Evolutionary conservation across 2,113 vertebrate species (phyloP), one percentile per base, ranked within the genome.

Genomic region (Telmatochromis sp.): DNA sequence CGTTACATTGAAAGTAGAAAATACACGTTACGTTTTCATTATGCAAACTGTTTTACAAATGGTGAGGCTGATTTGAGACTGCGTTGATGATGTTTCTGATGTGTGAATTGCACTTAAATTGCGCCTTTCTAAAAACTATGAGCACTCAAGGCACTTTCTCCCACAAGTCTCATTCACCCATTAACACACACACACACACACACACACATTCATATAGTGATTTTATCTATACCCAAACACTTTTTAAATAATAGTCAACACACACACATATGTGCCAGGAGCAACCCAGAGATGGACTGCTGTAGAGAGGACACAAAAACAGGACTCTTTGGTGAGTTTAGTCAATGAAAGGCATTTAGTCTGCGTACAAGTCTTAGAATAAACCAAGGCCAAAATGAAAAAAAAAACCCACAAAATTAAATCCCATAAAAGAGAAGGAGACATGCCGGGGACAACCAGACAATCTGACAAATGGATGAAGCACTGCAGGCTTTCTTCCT

Each of bases 21-120:
- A 37, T 12, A 65, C 6, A 37, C 6, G 2, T 0, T 37, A 12
- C 3, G 3, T 65, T 37, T 37, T 65, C 0, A 0, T 37, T 65
- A 37, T 65, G 60, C 60, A 68, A 68, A 37, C 19, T 13, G 0
- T 68, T 37, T 37, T n/a, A 68, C 19, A 68, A 68, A 37, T 68
- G 6, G 2, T 12, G 60, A 28, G 55, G 55, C 23, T 28, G 55
- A 58, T 58, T 58, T 15, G 55, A 58, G 55, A 28, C 55, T 0
- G 23, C 3, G 4, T 28, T 28, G 26, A 7, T 58, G 55, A 57
- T 57, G 54, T 57, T 26, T 57, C 54, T 57, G 54, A 57, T 57
- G 55, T 57, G 13, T 57, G 7, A 57, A 57, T 9, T 57, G 55
- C 23, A 57, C 55, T 28, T 57, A 5, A 8, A 8, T 14, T 57